Conservation (phyloP, 2,113 vertebrate genomes). For the Pantherophis guttatus region DNA sequence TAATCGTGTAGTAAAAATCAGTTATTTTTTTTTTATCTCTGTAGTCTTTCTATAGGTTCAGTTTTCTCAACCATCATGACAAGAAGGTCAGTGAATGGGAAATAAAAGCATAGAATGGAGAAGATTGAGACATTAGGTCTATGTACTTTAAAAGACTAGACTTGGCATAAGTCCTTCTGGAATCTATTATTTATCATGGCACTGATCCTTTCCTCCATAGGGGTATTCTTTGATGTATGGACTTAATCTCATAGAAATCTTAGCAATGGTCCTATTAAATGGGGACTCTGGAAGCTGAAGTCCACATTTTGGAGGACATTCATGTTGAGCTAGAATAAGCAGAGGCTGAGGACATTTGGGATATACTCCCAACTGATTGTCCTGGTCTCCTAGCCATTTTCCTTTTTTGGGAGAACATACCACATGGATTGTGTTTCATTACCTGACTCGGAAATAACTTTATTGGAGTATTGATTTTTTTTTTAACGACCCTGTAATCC, state of each 20-base stretch:
- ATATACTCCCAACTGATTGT: not conserved
- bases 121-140: not conserved
- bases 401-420: not conserved
- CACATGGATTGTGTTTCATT: not conserved
- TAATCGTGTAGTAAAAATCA: not conserved
- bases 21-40: not conserved
- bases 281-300: not conserved
- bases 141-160: not conserved
- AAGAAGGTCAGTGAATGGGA: not conserved
- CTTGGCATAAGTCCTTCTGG: not conserved
- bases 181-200: not conserved
- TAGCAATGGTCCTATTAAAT: not conserved
- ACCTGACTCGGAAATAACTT: not conserved
- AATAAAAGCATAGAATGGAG: not conserved
- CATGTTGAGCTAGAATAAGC: not conserved
- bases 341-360: not conserved
- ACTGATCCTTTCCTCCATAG: not conserved
- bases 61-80: not conserved
- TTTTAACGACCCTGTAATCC: not conserved
- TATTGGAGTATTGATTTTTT: not conserved
- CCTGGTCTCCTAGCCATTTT: not conserved
- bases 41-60: not conserved
- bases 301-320: not conserved
- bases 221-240: not conserved
- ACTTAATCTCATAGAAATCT: not conserved